Conservation (phyloP, 2,888 invertebrate genomes). For the Dryococelus australis region DNA sequence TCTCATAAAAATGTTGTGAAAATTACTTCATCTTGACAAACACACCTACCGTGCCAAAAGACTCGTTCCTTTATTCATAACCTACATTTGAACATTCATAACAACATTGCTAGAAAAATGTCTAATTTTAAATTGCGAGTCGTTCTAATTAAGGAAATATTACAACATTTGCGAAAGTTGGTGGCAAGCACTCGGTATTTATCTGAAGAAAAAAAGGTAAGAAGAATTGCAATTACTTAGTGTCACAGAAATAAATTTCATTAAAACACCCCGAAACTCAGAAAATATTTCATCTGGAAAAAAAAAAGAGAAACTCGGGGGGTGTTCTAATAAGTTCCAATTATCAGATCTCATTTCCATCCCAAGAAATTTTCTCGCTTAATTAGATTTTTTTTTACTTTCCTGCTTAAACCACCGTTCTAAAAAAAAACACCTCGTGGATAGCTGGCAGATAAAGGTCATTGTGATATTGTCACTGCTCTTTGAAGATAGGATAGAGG, state of each 20-base stretch:
- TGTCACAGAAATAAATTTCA: neutral
- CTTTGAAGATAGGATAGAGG: neutral
- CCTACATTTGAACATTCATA: too few species aligned
- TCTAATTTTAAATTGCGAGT: too few species aligned
- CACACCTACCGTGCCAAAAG: too few species aligned
- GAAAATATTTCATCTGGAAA: neutral
- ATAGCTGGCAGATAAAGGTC: conserved; percentile 1
- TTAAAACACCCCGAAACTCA: neutral
- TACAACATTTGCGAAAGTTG: too few species aligned
- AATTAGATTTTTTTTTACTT: neutral
- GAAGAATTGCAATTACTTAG: neutral
- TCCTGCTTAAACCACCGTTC: neutral
- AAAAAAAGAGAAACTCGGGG: neutral
- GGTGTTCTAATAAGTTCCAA: conserved; percentile 16
- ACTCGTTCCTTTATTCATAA: too few species aligned
- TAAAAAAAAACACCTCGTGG: neutral
- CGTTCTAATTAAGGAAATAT: too few species aligned
- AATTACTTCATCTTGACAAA: too few species aligned
- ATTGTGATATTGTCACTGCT: neutral
- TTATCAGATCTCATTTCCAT: neutral
- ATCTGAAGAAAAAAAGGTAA: neutral
- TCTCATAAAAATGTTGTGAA: too few species aligned
- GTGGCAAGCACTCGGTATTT: too few species aligned
- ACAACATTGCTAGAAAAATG: too few species aligned
- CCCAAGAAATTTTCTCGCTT: neutral